Conservation (phyloP, 2,888 invertebrate species). For the Disparrhopalites patrizii region DNA sequence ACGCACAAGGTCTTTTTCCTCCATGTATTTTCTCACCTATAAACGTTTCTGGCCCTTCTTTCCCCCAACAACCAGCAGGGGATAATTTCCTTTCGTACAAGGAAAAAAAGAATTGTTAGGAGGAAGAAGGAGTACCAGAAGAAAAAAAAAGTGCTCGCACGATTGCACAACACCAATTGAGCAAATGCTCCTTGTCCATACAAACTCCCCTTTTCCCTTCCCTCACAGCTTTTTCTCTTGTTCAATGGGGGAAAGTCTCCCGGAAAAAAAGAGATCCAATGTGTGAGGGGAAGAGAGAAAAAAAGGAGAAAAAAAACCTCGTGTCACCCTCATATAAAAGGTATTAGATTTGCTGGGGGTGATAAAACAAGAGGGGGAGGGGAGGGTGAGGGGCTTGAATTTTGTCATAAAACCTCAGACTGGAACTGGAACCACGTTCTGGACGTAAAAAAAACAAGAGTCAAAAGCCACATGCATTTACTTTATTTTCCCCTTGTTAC, state of each 20-base stretch:
- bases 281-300: background rate
- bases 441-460: constrained; percentile 28
- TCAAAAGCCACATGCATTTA: constrained; percentile 25
- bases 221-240: background rate
- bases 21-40: too few species aligned
- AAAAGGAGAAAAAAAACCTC: constrained; percentile 7
- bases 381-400: too few species aligned
- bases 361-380: constrained; percentile 41
- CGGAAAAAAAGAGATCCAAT: background rate
- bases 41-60: too few species aligned
- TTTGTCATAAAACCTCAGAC: constrained; percentile 42
- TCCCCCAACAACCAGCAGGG: too few species aligned
- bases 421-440: constrained; percentile 38
- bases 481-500: constrained; percentile 2
- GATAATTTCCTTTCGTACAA: too few species aligned
- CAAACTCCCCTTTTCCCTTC: background rate
- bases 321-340: constrained; percentile 29
- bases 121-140: background rate
- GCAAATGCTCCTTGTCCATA: constrained; percentile 10
- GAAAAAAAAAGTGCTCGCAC: constrained; percentile 17
- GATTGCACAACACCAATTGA: constrained; percentile 22
- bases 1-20: too few species aligned
- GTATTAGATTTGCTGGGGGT: constrained; percentile 39
- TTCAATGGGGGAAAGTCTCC: too few species aligned
- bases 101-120: background rate